These are phyloP conservation scores for Ecliptopera silaceata DNA, from an alignment of 2,888 invertebrate species.

Conservation along the genomic window DNA sequence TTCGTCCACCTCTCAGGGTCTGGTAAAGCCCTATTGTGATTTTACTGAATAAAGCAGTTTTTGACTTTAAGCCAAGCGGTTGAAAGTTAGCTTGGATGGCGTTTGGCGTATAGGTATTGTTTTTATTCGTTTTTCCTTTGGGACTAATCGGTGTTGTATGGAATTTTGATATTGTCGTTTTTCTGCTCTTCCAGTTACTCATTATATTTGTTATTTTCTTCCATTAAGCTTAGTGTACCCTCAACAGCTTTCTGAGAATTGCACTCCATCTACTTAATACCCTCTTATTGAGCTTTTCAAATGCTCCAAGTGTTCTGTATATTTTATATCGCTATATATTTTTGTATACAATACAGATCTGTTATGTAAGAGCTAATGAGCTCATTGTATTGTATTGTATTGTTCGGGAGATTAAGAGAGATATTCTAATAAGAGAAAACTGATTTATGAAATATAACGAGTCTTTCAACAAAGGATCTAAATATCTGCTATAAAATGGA, in stretches of 20 bases:
- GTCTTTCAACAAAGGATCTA: no score
- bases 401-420: conserved; percentile 7
- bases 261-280: neutral
- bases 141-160: no score
- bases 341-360: no score
- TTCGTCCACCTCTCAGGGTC: no score
- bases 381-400: conserved; percentile 16
- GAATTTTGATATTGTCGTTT: neutral
- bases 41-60: no score
- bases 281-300: conserved; percentile 9
- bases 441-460: neutral
- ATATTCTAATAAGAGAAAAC: neutral
- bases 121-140: neutral
- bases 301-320: conserved; percentile 3
- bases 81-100: no score
- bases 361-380: conserved; percentile 3
- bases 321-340: neutral
- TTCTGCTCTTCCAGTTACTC: neutral
- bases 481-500: no score
- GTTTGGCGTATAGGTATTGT: no score
- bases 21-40: no score
- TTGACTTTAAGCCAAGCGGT: no score
- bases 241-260: neutral
- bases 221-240: neutral
- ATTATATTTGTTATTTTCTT: neutral